phyloP scores from a whole-genome alignment of 2,888 invertebrate species.

The Sphecodes monilicornis region DNA sequence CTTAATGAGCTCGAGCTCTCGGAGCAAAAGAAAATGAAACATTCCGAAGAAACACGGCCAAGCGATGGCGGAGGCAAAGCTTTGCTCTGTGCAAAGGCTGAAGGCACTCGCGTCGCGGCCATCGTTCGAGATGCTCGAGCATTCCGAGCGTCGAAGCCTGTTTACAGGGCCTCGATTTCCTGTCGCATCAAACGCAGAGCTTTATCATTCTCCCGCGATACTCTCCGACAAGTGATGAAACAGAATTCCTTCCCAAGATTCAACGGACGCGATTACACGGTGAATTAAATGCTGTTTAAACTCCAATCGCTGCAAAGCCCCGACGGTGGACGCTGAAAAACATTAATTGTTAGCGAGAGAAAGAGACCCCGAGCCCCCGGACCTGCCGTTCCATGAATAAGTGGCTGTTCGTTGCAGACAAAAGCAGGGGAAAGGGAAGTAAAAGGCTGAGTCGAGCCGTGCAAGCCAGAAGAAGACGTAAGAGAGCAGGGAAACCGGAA shows the following conservation, averaged over 20 bases:
- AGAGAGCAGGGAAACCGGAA: conserved; percentile 38
- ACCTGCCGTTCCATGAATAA: conserved; percentile 37
- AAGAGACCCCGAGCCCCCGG: background rate
- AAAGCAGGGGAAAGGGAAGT: conserved; percentile 18
- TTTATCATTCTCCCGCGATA: conserved; percentile 9
- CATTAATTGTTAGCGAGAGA: conserved; percentile 47
- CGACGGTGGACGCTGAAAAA: background rate
- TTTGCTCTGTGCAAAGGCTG: background rate
- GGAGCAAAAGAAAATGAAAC: background rate
- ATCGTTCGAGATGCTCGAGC: background rate
- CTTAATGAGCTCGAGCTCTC: background rate
- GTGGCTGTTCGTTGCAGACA: conserved; percentile 33
- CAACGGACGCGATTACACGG: background rate
- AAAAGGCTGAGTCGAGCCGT: background rate
- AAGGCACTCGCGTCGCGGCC: background rate
- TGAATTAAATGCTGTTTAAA: conserved; percentile 26
- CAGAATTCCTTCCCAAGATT: conserved; percentile 22
- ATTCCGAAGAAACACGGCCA: background rate
- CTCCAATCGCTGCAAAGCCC: conserved; percentile 8
- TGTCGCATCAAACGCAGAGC: conserved; percentile 7
- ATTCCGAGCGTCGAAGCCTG: conserved; percentile 23
- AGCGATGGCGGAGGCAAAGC: background rate
- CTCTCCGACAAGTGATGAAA: background rate
- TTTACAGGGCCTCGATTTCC: background rate
- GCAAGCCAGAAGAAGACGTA: conserved; percentile 40